Conservation (phyloP, 2,113 vertebrate species). For the Mastomys natalensis region DNA sequence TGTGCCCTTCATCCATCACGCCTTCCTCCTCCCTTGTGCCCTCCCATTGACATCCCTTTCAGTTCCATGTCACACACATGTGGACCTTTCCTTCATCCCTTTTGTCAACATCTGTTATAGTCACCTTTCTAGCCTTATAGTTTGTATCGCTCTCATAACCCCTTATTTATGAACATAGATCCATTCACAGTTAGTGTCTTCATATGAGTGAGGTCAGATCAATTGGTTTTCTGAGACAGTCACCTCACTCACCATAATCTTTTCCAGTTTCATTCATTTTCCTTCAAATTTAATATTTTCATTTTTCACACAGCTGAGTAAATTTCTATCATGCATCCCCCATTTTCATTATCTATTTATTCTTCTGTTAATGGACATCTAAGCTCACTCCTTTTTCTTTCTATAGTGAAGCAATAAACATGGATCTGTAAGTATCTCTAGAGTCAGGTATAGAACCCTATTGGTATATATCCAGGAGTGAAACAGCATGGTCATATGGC, state of each 20-base stretch:
- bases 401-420: background rate
- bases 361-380: background rate
- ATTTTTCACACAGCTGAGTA: background rate
- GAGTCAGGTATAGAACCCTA: background rate
- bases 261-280: background rate
- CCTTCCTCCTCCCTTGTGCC: background rate
- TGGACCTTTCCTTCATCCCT: background rate
- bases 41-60: background rate
- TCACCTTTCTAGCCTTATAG: too few species aligned
- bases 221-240: background rate
- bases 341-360: background rate
- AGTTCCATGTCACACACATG: background rate
- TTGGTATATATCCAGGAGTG: background rate
- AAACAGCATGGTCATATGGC: background rate
- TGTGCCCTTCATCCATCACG: too few species aligned
- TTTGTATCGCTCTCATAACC: background rate
- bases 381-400: background rate
- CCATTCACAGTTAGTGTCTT: background rate
- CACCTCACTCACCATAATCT: background rate
- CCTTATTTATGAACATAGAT: background rate
- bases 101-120: background rate
- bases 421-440: background rate
- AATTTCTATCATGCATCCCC: background rate
- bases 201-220: background rate
- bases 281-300: background rate